Conservation (phyloP, 1,140 invertebrate species). For the Coboldia fuscipes region DNA sequence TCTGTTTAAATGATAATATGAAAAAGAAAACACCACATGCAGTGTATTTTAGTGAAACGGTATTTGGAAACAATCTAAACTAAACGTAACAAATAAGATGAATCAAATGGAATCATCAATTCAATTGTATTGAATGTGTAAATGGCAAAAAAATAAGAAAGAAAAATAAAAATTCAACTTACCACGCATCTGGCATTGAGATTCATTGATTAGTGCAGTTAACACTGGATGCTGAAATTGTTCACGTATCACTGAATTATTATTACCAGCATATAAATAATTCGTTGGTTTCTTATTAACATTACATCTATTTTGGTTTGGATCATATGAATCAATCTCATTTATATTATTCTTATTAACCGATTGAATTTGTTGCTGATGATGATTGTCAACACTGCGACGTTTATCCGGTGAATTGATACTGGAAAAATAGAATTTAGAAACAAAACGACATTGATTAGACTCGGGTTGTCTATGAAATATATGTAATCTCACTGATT, state of each 20-base stretch:
- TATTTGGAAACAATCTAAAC: not conserved
- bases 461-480: not conserved
- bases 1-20: conserved; percentile 7
- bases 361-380: not conserved
- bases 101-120: conserved; percentile 15
- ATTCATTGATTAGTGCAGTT: conserved; percentile 19
- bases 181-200: conserved; percentile 16
- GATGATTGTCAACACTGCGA: not conserved
- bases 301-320: conserved; percentile 19
- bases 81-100: conserved; percentile 1
- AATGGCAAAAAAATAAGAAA: conserved; percentile 5
- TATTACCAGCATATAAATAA: not conserved
- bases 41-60: not conserved
- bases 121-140: conserved; percentile 13
- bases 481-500: not conserved
- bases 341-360: conserved; percentile 10
- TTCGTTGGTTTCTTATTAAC: conserved; percentile 13
- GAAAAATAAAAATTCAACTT: conserved; percentile 2
- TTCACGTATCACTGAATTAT: conserved; percentile 4
- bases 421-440: not conserved
- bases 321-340: conserved; percentile 15
- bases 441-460: not conserved
- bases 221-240: conserved; percentile 15
- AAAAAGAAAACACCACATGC: not conserved
- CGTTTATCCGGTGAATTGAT: not conserved